A percentile compares a stretch with the other conserved stretches of the same genome.
These are phyloP conservation scores for Xanthorhoe designata DNA, from an alignment of 2,888 invertebrate genomes.

Conservation along the genomic window DNA sequence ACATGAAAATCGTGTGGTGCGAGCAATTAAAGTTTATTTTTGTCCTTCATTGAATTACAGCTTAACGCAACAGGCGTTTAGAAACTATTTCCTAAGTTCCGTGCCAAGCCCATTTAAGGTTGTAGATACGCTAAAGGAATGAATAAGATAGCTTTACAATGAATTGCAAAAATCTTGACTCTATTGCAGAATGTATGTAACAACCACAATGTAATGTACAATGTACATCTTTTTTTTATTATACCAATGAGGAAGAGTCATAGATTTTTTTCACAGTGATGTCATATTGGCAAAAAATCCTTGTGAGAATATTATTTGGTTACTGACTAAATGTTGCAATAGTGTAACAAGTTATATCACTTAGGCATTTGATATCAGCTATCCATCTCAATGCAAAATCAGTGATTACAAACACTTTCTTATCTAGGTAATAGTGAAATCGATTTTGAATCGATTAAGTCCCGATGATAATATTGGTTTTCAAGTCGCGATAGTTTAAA, in stretches of 20 bases:
- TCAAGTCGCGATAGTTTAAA: too few relatives aligned
- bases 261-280: background rate
- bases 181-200: background rate
- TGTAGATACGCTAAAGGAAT: constrained; percentile 5
- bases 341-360: background rate
- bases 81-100: constrained; percentile 20
- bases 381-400: background rate
- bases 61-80: constrained; percentile 18
- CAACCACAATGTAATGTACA: too few relatives aligned
- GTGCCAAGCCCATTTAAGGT: constrained; percentile 17
- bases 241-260: background rate
- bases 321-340: background rate
- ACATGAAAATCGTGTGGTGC: constrained; percentile 59
- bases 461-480: too few relatives aligned
- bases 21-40: constrained; percentile 29
- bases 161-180: background rate
- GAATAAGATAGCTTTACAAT: background rate
- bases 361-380: background rate
- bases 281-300: background rate
- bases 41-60: constrained; percentile 25
- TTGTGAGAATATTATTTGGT: background rate
- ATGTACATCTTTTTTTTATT: background rate
- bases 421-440: too few relatives aligned
- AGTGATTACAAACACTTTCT: too few relatives aligned
- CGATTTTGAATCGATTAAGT: too few relatives aligned